Evolutionary conservation across 2,888 invertebrate genomes (phyloP), one percentile per base, ranked within the genome.

Genomic region (Crematogaster levior): DNA sequence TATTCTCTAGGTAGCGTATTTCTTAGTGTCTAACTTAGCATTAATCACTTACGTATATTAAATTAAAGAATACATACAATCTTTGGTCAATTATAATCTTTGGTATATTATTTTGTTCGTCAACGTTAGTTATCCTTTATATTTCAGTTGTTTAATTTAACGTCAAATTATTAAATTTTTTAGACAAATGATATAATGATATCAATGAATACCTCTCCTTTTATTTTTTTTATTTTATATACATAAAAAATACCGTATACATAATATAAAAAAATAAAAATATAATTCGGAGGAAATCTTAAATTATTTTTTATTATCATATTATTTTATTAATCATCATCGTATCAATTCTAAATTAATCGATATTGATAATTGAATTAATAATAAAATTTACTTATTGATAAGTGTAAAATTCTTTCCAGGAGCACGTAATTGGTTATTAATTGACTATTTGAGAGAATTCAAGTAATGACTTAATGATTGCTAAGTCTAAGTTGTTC

Each of bases 51-150:
- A 68, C 82, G 56, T 79, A 34, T 30, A 30, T 46, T 60, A 37
- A 51, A 58, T 81, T 70, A 51, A 70, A 81, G 12, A 58, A 51
- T 82, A 53, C 27, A 70, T n/a, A n/a, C n/a, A n/a, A n/a, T 79
- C 70, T 80, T 88, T 77, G 84, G 73, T 86, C 84, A 85, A 53
- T 21, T 82, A 65, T n/a, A n/a, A n/a, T n/a, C 73, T 79, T 85
- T 84, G 84, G 73, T 72, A 61, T 43, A 61, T 34, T 46, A 18
- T 77, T 53, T 75, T 24, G 30, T 40, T 40, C 12, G 1, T n/a
- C 6, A 40, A 27, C 34, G 10, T 24, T 40, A 18, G 10, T 9
- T 15, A 21, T 15, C 3, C 12, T 37, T 60, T 12, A 15, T 12
- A 1, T 37, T n/a, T 48, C n/a, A 48, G 48, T 48, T 24, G 51